A percentile compares a stretch with the other conserved stretches of the same genome.
phyloP scores from a whole-genome alignment of 2,888 invertebrate genomes.

The Teleiodes luculella region DNA sequence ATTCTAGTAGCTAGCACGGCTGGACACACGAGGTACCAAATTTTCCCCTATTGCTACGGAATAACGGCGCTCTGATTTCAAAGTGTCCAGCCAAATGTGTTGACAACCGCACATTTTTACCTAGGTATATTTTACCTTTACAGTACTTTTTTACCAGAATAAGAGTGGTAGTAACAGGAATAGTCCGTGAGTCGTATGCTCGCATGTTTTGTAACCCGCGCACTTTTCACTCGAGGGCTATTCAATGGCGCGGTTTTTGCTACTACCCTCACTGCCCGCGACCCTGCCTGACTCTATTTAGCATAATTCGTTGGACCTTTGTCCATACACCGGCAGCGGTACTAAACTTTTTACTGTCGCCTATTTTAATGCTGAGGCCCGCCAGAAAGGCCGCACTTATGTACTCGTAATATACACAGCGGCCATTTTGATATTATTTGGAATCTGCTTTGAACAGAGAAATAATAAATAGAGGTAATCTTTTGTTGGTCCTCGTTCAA shows the following conservation, averaged over 20 bases:
- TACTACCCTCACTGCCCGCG: slow-evolving; percentile 13
- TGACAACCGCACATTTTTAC: too few species aligned
- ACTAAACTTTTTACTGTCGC: slow-evolving; percentile 12
- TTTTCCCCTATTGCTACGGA: too few species aligned
- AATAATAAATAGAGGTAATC: not conserved
- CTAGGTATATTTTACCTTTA: too few species aligned
- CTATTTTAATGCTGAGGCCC: slow-evolving; percentile 7
- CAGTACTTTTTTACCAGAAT: too few species aligned
- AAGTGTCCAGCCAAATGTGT: too few species aligned
- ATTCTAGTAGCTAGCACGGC: too few species aligned
- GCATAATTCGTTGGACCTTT: slow-evolving; percentile 26
- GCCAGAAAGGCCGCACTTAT: not conserved
- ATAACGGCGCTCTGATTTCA: too few species aligned
- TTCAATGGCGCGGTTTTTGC: slow-evolving; percentile 27
- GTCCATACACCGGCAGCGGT: not conserved
- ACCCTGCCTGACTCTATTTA: slow-evolving; percentile 21
- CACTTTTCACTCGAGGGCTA: slow-evolving; percentile 23
- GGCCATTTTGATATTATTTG: not conserved
- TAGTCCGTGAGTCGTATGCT: slow-evolving; percentile 10
- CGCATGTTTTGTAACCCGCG: slow-evolving; percentile 22
- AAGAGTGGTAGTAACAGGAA: not conserved
- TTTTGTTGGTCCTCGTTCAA: not conserved
- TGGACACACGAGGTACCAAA: too few species aligned
- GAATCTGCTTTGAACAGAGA: not conserved
- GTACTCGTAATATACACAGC: too few species aligned